Evolutionary conservation across 1,140 invertebrate species (phyloP).

Genomic region (Melitaea cinxia): DNA sequence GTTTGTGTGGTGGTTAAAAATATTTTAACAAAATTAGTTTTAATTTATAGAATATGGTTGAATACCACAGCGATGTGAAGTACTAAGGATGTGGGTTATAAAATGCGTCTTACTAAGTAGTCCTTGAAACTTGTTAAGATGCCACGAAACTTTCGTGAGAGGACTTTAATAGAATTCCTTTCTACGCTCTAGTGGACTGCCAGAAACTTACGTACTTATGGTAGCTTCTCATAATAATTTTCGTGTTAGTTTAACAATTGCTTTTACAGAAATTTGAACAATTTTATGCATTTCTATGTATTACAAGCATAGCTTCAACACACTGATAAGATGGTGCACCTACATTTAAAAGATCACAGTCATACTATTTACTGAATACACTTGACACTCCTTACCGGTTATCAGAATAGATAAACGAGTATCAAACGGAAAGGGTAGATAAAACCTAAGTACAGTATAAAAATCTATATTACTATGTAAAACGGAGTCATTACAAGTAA

Average conservation of each 20-base stretch:
- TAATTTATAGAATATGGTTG: conserved; percentile 8
- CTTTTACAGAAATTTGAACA: neutral
- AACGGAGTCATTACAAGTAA: neutral
- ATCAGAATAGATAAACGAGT: conserved; percentile 39
- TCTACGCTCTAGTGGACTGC: conserved; percentile 45
- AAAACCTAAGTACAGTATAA: conserved; percentile 19
- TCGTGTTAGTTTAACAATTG: conserved; percentile 18
- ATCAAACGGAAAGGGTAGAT: conserved; percentile 22
- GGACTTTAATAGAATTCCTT: conserved; percentile 68
- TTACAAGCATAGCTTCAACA: neutral
- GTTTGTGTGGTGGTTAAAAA: neutral
- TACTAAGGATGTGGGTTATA: conserved; percentile 47
- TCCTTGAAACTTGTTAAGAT: conserved; percentile 66
- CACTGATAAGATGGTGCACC: neutral
- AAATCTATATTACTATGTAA: neutral
- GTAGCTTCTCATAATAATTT: conserved; percentile 42
- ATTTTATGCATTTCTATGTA: neutral
- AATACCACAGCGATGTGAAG: conserved; percentile 27
- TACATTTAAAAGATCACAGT: neutral
- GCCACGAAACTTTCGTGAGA: conserved; percentile 54
- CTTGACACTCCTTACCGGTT: conserved; percentile 41
- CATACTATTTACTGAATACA: conserved; percentile 28
- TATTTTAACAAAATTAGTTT: neutral
- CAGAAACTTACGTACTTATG: conserved; percentile 44
- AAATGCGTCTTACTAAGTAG: conserved; percentile 58